These are phyloP conservation scores for Mus caroli DNA, from an alignment of 2,797 vertebrate species.

Conservation along the genomic window DNA sequence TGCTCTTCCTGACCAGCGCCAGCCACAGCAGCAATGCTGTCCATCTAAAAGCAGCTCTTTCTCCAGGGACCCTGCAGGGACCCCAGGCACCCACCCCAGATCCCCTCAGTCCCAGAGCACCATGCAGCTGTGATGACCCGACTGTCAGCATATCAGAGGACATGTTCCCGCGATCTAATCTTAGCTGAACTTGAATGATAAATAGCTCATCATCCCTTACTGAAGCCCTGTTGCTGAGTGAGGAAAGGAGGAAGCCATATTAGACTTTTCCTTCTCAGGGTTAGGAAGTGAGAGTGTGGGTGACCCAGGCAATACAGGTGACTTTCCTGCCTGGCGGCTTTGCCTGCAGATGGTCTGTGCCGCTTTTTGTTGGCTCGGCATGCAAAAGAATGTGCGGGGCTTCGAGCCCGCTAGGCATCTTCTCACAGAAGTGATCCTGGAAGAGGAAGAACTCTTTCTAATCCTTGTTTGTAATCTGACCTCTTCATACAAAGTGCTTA, in stretches of 20 bases:
- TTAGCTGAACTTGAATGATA: neutral
- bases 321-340: neutral
- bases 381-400: neutral
- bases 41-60: neutral
- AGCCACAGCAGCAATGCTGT: neutral
- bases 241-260: neutral
- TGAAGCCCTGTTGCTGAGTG: neutral
- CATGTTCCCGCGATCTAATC: rapidly evolving
- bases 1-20: too few species aligned
- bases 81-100: neutral
- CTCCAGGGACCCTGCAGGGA: neutral
- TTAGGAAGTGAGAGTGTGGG: neutral
- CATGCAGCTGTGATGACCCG: rapidly evolving
- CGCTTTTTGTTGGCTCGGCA: neutral
- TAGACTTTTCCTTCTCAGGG: neutral
- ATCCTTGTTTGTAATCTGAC: constrained; percentile 16
- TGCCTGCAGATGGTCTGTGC: neutral
- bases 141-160: neutral
- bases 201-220: neutral
- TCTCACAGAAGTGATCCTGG: neutral
- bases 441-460: constrained; percentile 35
- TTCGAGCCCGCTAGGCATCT: neutral
- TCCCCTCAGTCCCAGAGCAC: neutral
- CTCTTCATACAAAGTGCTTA: neutral
- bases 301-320: neutral